Conservation (phyloP, 2,113 vertebrate species). For the Ailuropoda melanoleuca region DNA sequence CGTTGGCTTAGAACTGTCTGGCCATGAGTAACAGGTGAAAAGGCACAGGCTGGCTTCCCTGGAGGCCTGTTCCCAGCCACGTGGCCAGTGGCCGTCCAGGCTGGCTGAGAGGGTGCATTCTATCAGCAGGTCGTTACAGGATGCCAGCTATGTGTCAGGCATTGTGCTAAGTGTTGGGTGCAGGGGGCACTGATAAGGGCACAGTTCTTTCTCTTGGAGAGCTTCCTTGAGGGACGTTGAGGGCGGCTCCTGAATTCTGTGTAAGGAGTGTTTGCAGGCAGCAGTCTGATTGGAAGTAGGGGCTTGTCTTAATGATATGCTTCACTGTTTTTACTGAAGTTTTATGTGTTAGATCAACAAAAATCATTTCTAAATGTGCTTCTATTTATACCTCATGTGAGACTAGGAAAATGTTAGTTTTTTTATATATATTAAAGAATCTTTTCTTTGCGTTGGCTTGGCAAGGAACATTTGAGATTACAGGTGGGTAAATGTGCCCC, state of each 20-base stretch:
- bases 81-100: neutral
- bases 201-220: neutral
- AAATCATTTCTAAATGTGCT: neutral
- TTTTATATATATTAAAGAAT: neutral
- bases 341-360: constrained; percentile 2
- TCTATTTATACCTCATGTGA: neutral
- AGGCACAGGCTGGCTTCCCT: neutral
- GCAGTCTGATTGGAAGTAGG: neutral
- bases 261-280: neutral
- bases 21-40: neutral
- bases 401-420: neutral
- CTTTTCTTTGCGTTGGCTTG: neutral
- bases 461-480: neutral
- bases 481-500: neutral
- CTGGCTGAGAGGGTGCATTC: neutral
- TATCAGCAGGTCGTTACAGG: neutral
- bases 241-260: neutral
- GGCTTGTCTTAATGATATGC: neutral
- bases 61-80: neutral
- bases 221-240: neutral
- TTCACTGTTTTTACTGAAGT: neutral
- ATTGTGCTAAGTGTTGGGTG: neutral
- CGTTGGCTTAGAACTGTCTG: neutral
- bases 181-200: neutral
- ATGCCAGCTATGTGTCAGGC: neutral